These are phyloP conservation scores for Pammene fasciana DNA, from an alignment of 2,888 invertebrate genomes.

Conservation along the genomic window DNA sequence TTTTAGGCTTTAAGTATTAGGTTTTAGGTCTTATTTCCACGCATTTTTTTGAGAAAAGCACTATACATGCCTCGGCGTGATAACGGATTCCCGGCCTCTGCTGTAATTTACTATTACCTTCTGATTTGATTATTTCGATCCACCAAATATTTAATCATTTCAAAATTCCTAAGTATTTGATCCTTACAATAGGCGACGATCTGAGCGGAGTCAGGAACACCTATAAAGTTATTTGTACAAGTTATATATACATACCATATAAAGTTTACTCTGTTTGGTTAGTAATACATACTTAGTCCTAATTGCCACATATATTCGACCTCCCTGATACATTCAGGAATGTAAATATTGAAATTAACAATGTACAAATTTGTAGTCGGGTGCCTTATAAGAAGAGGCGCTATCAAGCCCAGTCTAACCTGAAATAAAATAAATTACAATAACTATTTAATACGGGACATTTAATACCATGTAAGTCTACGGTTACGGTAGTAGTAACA, in stretches of 20 bases:
- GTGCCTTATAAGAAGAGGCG: slow-evolving; percentile 88
- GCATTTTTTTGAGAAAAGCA: too few relatives aligned
- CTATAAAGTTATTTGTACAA: slow-evolving; percentile 54
- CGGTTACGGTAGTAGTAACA: too few relatives aligned
- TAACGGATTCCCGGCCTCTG: too few relatives aligned
- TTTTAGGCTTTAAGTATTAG: too few relatives aligned
- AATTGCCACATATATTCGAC: slow-evolving; percentile 92
- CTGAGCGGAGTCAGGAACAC: slow-evolving; percentile 89
- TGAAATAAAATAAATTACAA: slow-evolving; percentile 51
- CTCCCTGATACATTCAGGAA: slow-evolving; percentile 89
- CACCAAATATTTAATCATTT: slow-evolving; percentile 85
- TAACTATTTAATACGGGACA: too few relatives aligned
- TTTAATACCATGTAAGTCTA: too few relatives aligned
- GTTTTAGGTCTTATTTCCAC: too few relatives aligned
- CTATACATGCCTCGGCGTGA: too few relatives aligned
- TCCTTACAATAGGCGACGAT: slow-evolving; percentile 89
- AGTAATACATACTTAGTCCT: slow-evolving; percentile 81
- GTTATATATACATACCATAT: background rate
- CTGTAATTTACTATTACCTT: slow-evolving; percentile 50
- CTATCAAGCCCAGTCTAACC: slow-evolving; percentile 86
- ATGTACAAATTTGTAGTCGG: slow-evolving; percentile 85
- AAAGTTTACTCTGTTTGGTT: background rate
- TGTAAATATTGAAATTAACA: slow-evolving; percentile 89
- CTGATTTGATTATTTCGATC: slow-evolving; percentile 85
- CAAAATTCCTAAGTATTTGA: slow-evolving; percentile 85